Evolutionary conservation across 1,140 invertebrate species (phyloP), one percentile per base, ranked within the genome.

Genomic region (Euura saliciscinereae): DNA sequence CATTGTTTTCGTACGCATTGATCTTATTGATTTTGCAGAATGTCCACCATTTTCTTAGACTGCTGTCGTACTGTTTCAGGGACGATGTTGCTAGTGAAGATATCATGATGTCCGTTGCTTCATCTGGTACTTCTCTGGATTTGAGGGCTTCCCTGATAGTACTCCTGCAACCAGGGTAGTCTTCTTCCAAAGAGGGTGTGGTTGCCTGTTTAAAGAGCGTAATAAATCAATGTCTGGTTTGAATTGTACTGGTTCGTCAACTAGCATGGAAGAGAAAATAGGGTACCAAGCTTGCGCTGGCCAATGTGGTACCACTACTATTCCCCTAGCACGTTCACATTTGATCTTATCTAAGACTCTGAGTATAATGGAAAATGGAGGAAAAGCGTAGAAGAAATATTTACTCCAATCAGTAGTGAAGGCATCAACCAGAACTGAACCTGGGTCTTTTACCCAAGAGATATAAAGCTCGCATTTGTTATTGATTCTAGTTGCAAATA

Each of bases 231-330:
- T n/a, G n/a, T n/a, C n/a, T n/a, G n/a, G n/a, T 6, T 78, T 64
- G 3, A 79, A 76, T 45, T 66, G 74, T 43, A 78, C 43, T 28
- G 74, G 67, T 28, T 78, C 69, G 3, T 72, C 71, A 3, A 65
- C 28, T 8, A 80, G 5, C 65, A 83, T 42, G 2, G n/a, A 42
- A 68, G 71, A 65, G 67, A 76, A 69, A 2, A 84, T 4, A 2
- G 82, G 83, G 64, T 73, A 85, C 81, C 80, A 85, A 2, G 71
- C 74, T 65, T 82, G 77, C 66, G 75, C 13, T 1, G 76, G 71
- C 79, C 81, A 82, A 8, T 70, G 4, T 8, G 78, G 77, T 6
- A 77, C 74, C 0, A 81, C 70, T 6, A 81, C 13, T 66, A 81
- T 79, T 11, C 75, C 78, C 42, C 43, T 43, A 1, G 28, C 28